phyloP scores from a whole-genome alignment of 1,140 invertebrate species.

The Delia radicum region DNA sequence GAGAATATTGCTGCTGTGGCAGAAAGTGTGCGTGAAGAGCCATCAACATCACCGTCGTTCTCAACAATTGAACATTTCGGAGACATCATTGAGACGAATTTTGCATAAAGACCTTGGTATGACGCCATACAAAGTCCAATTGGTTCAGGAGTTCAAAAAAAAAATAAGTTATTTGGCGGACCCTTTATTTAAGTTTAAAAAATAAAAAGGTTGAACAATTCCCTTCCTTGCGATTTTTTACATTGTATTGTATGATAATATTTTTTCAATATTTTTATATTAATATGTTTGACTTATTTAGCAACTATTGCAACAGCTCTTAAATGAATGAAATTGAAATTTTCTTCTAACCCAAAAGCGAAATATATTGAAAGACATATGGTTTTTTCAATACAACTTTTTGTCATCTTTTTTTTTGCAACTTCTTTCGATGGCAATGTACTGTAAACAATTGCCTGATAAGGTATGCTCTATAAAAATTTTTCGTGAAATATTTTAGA shows the following conservation, averaged over 20 bases:
- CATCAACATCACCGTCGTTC: no score
- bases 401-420: background rate
- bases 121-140: no score
- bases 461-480: background rate
- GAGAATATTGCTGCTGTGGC: no score
- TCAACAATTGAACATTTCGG: no score
- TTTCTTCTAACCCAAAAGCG: background rate
- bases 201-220: no score
- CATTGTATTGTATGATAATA: background rate
- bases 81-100: no score
- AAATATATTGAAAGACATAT: background rate
- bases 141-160: no score
- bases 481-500: background rate
- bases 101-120: no score
- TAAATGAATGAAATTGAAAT: background rate
- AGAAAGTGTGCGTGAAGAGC: no score
- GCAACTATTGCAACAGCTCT: background rate
- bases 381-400: background rate
- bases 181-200: no score
- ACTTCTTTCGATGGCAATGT: background rate
- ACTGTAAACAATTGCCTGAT: constrained; percentile 1
- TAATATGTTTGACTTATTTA: background rate
- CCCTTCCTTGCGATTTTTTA: no score
- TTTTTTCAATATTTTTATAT: background rate
- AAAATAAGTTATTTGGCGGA: no score